Base-by-base conservation (phyloP, 37 sponge, comb jelly and placozoan genomes). In the Amphimedon queenslandica region DNA sequence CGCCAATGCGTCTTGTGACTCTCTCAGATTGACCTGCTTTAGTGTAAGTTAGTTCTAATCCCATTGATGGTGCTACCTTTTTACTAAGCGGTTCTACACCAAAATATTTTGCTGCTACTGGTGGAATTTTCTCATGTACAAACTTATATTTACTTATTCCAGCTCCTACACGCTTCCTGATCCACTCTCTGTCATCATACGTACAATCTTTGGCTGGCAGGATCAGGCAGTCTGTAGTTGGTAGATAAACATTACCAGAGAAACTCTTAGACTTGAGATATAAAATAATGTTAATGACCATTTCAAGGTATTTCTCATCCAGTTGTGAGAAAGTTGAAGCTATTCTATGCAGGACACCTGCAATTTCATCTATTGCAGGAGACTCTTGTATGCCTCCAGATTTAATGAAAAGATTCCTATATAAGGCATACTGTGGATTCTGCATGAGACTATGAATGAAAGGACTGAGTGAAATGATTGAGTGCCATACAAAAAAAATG, bases 111-210 rank as follows among this genome's bases (percentile, higher is more conserved):
- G 86, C 82, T 21, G 75, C 57, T 23, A 23, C 55, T 18, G 72
- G 36, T 31, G 80, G 55, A 4, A 82, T 57, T 8, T 64, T 36
- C 55, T 38, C 64, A 66, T 79, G 76, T 55, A 88, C 78, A 66
- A 76, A 74, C 3, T 41, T 72, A 34, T 58, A 64, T 27, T 42
- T 42, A 2, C 21, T 2, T 24, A 39, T 30, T 18, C 37, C 40
- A 4, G 39, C 23, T 5, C 29, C 53, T 1, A 33, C 4, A 18
- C 53, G 39, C 37, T 38, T 41, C 37, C 71, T 57, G 37, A 77
- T 55, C 85, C 85, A 77, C 21, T 76, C 39, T 18, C 73, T 67
- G 66, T 87, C 87, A 76, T 87, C 81, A 55, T 57, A 87, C 2
- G 64, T 47, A 76, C 87, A 87, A 29, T 80, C 72, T 24, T 23